phyloP scores from a whole-genome alignment of 2,888 invertebrate species.

The Nymphalis c-album region DNA sequence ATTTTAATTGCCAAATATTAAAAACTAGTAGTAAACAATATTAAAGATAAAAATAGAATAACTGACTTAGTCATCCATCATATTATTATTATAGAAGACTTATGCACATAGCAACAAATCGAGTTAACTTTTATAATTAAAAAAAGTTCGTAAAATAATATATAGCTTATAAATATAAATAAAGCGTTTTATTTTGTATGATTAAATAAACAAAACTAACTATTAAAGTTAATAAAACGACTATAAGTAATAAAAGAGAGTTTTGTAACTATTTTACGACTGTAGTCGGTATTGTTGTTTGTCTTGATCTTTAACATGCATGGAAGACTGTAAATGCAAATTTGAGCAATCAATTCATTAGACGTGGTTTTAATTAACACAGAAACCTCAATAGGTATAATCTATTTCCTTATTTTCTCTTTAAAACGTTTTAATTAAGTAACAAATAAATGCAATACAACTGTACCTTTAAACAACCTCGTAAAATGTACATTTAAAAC shows the following conservation, averaged over 20 bases:
- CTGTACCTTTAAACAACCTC: slow-evolving; percentile 22
- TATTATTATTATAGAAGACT: no score
- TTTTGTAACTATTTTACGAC: slow-evolving; percentile 15
- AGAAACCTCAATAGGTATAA: slow-evolving; percentile 49
- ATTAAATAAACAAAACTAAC: no score
- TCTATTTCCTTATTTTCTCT: slow-evolving; percentile 43
- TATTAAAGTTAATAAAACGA: slow-evolving; percentile 4
- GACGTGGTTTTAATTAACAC: slow-evolving; percentile 54
- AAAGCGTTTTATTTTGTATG: no score
- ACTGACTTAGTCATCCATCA: no score
- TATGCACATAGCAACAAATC: no score
- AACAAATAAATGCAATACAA: slow-evolving; percentile 22
- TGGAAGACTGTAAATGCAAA: slow-evolving; percentile 47
- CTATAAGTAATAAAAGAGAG: slow-evolving; percentile 7
- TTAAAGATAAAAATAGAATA: no score
- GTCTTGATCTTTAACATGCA: slow-evolving; percentile 37
- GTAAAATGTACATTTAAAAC: slow-evolving; percentile 30
- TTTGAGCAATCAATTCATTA: slow-evolving; percentile 50
- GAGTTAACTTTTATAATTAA: background rate
- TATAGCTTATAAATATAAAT: no score
- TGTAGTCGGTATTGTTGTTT: slow-evolving; percentile 15
- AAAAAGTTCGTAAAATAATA: no score
- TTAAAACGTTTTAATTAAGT: slow-evolving; percentile 24
- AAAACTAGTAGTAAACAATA: no score
- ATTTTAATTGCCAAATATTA: no score